Evolutionary conservation across 2,113 vertebrate genomes (phyloP).

Genomic region (Zosterops japonicus): DNA sequence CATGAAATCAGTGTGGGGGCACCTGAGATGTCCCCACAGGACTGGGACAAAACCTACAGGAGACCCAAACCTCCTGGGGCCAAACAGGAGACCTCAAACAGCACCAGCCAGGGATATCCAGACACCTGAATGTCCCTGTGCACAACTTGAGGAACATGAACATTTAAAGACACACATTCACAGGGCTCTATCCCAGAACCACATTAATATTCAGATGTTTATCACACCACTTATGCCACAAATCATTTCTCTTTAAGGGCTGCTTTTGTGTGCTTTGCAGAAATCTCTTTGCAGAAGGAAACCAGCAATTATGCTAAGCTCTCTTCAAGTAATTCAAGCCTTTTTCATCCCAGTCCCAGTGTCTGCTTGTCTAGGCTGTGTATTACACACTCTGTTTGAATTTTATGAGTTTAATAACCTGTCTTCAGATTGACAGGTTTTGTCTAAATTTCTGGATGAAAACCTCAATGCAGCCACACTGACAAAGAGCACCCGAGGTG

Average conservation of each 20-base stretch:
- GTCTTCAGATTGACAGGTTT: neutral
- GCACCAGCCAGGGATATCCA: neutral
- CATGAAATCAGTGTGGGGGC: neutral
- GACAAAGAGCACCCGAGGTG: neutral
- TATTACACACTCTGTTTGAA: neutral
- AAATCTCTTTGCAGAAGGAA: slow-evolving; percentile 8
- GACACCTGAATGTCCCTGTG: neutral
- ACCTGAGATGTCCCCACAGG: neutral
- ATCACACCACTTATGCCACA: neutral
- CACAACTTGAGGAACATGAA: neutral
- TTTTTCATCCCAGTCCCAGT: neutral
- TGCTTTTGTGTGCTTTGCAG: neutral
- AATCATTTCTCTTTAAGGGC: neutral
- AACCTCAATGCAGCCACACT: neutral
- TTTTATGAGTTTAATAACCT: neutral
- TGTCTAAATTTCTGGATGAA: neutral
- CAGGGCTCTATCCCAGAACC: neutral
- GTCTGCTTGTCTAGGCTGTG: neutral
- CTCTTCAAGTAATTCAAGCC: neutral
- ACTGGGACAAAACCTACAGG: neutral
- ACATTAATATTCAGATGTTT: slow-evolving; percentile 42
- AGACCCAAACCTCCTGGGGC: neutral
- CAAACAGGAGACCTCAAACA: neutral
- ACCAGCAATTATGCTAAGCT: slow-evolving; percentile 16
- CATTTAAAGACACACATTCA: neutral